Evolutionary conservation across 2,888 invertebrate genomes (phyloP), one percentile per base, ranked within the genome.

Genomic region (Halictus quadricinctus): DNA sequence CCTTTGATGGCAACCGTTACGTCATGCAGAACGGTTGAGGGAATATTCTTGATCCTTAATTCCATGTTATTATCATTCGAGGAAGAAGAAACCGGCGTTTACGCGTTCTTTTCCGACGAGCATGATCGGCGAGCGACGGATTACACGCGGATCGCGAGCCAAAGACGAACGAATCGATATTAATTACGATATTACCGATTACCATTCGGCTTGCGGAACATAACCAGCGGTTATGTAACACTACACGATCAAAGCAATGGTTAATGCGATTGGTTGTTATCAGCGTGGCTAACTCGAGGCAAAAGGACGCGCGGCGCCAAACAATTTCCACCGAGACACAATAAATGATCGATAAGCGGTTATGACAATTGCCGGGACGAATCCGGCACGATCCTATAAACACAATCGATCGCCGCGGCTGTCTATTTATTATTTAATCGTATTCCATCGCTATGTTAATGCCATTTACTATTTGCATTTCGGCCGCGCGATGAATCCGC

Each of bases 131-230:
- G 29, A 50, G n/a, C 64, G 15, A 50, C n/a, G 46, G 50, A 72
- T 77, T 43, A 29, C 48, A 8, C 21, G 72, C 25, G 46, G 79
- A 79, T 79, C 70, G 70, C 70, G 80, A 25, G 43, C 21, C 48
- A 15, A 36, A 8, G 43, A 29, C 50, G 25, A 13, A 21, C 29
- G 50, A 83, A 83, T 75, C 82, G 60, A 83, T 80, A 80, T 83
- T 82, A 83, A 83, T 83, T 83, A 79, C 70, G 69, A 82, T 80
- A 83, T 80, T 82, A 50, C 48, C 74, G 80, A 79, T 79, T 80
- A 79, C 75, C 50, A 75, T 79, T 83, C 64, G 75, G 80, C 72
- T 80, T 48, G 75, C 70, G 69, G 79, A 79, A 83, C 72, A 60
- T 83, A 82, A 75, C 82, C 70, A 7, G 60, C 50, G 82, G 70